A percentile compares a stretch with the other conserved stretches of the same genome.
phyloP scores from a whole-genome alignment of 2,888 invertebrate species.

The Drosophila histrio region DNA sequence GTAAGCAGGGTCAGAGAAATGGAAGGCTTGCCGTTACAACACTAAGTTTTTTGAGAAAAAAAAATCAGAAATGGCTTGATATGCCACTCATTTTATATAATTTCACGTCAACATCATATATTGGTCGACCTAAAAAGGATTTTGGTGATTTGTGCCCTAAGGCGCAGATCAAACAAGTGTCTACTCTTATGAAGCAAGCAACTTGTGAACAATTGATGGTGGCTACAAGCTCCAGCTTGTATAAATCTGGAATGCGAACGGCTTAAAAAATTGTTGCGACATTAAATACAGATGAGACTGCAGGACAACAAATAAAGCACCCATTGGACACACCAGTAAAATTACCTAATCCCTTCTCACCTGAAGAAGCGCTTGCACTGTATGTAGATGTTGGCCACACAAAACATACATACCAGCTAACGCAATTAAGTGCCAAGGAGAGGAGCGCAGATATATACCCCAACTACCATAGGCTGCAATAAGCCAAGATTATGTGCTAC shows the following conservation, averaged over 20 bases:
- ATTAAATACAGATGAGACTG: constrained; percentile 4
- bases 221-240: neutral
- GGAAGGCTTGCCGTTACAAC: constrained; percentile 9
- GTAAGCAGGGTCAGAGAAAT: constrained; percentile 6
- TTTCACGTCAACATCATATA: neutral
- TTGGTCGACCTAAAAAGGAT: neutral
- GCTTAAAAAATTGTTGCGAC: constrained; percentile 4
- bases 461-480: neutral
- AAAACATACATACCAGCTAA: constrained; percentile 9
- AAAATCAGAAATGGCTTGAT: constrained; percentile 6
- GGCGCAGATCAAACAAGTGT: neutral
- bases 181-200: neutral
- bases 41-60: neutral
- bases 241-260: constrained; percentile 12
- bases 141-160: constrained; percentile 1
- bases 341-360: too few species aligned
- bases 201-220: neutral
- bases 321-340: neutral
- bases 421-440: neutral
- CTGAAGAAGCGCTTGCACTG: too few species aligned
- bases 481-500: too few species aligned
- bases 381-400: neutral
- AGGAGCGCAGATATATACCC: neutral
- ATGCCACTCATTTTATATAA: neutral
- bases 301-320: neutral